Conservation (phyloP, 1,140 invertebrate genomes). For the Papilio polytes region DNA sequence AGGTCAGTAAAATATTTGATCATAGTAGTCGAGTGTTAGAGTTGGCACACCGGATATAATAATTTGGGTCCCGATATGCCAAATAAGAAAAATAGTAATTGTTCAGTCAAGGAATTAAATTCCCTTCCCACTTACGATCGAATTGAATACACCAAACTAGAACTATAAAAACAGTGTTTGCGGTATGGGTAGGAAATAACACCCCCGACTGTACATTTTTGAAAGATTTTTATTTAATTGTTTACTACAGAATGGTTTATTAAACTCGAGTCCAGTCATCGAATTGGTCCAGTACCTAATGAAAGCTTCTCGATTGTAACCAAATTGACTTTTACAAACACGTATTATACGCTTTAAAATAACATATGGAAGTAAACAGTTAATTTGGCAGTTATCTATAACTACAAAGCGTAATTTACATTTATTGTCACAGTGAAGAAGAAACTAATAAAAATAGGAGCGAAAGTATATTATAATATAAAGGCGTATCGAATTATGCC, state of each 20-base stretch:
- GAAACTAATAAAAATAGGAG: slow-evolving; percentile 66
- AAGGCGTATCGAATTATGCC: slow-evolving; percentile 51
- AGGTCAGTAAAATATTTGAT: slow-evolving; percentile 9
- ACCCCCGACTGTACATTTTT: background rate
- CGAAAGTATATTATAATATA: slow-evolving; percentile 53
- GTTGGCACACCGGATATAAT: background rate
- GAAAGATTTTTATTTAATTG: background rate
- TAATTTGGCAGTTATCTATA: slow-evolving; percentile 74
- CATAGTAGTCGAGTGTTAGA: background rate
- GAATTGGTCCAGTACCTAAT: slow-evolving; percentile 39
- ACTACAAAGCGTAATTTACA: slow-evolving; percentile 81
- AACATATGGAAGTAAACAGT: slow-evolving; percentile 36
- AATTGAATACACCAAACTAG: too few relatives aligned
- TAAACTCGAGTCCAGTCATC: slow-evolving; percentile 14
- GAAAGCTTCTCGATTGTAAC: slow-evolving; percentile 19
- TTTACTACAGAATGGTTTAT: slow-evolving; percentile 1
- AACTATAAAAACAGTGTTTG: too few relatives aligned
- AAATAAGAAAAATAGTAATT: too few relatives aligned
- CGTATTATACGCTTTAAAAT: slow-evolving; percentile 19
- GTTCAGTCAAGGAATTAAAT: too few relatives aligned
- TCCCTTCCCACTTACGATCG: too few relatives aligned
- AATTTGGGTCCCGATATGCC: background rate
- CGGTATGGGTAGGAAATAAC: too few relatives aligned
- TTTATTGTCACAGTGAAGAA: slow-evolving; percentile 82
- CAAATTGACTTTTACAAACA: slow-evolving; percentile 15